Evolutionary conservation across 2,888 invertebrate species (phyloP).

Genomic region (Harmothoe impar): DNA sequence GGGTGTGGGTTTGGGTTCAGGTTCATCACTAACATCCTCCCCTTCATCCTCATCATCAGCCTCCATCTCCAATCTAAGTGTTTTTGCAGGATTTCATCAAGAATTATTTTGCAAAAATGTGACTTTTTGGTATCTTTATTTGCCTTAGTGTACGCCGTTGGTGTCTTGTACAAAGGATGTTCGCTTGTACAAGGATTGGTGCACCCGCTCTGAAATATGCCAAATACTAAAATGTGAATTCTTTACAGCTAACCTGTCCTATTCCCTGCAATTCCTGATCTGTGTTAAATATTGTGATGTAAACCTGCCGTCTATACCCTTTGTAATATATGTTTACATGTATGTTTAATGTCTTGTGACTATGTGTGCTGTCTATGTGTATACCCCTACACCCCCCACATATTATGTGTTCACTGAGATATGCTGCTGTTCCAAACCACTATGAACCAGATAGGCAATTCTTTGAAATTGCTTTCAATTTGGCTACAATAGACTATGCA

Average conservation of each 20-base stretch:
- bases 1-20: neutral
- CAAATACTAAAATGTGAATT: no score
- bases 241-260: no score
- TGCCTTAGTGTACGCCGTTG: neutral
- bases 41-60: neutral
- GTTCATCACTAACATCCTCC: neutral
- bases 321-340: neutral
- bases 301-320: neutral
- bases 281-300: neutral
- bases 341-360: no score
- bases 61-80: neutral
- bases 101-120: neutral
- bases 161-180: neutral
- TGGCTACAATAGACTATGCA: no score
- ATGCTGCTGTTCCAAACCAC: neutral
- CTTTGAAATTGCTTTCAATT: no score
- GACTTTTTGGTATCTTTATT: neutral
- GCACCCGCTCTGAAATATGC: no score
- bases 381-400: no score
- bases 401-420: neutral
- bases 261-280: no score
- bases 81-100: constrained; percentile 13
- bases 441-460: no score
- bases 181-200: no score
- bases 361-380: no score